Conservation (phyloP, 2,113 vertebrate species). For the Copsychus sechellarum region DNA sequence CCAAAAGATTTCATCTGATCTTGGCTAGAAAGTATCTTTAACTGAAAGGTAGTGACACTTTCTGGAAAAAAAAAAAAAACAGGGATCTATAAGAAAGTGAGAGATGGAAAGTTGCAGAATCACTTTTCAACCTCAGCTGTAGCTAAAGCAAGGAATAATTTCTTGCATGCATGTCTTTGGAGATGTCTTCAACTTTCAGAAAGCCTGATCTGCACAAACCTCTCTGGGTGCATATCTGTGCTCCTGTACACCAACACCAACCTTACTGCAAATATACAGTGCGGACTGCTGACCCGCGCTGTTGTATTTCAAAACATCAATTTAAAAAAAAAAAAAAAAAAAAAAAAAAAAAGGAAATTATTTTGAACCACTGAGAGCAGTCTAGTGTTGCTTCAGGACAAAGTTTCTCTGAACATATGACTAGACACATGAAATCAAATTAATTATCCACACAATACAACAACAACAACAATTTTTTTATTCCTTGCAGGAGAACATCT, state of each 20-base stretch:
- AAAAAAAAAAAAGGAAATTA: background rate
- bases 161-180: background rate
- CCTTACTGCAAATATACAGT: background rate
- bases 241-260: background rate
- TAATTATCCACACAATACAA: background rate
- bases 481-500: background rate
- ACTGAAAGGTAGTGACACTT: background rate
- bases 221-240: background rate
- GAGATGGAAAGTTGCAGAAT: background rate
- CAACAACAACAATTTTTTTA: background rate
- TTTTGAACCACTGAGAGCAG: background rate
- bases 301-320: background rate
- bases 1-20: background rate
- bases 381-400: background rate
- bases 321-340: background rate
- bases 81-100: background rate
- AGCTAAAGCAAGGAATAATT: background rate
- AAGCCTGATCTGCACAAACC: background rate
- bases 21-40: background rate
- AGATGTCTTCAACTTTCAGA: background rate
- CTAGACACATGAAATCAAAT: background rate
- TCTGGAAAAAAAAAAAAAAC: background rate
- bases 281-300: background rate
- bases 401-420: background rate
- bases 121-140: background rate